These are phyloP conservation scores for Gavia stellata DNA, from an alignment of 2,113 vertebrate genomes.

Conservation along the genomic window DNA sequence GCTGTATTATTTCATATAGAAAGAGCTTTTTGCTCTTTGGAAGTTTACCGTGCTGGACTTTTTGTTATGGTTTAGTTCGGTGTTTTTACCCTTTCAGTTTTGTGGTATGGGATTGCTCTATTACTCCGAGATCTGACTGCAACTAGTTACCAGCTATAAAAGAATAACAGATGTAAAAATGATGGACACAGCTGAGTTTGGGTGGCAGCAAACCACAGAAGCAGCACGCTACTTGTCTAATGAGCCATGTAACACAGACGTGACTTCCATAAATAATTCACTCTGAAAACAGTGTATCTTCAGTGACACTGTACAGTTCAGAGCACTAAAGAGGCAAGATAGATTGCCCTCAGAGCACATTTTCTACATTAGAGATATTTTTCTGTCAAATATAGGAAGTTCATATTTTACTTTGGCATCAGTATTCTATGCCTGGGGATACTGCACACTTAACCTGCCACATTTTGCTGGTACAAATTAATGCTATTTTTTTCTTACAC, in stretches of 20 bases:
- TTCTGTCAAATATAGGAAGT: background rate
- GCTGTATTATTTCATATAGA: background rate
- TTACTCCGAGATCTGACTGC: background rate
- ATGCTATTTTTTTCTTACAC: background rate
- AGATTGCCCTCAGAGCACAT: background rate
- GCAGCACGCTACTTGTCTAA: background rate
- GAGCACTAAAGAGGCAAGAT: background rate
- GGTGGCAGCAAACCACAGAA: background rate
- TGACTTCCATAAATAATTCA: conserved; percentile 23
- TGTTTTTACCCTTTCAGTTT: background rate
- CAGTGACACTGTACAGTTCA: background rate
- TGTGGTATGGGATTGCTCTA: background rate
- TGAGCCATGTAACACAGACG: background rate
- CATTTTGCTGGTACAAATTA: background rate
- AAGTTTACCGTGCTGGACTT: background rate
- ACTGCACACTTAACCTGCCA: background rate
- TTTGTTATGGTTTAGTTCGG: background rate
- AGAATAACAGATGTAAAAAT: background rate
- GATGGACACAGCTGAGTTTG: background rate
- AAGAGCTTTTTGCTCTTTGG: background rate
- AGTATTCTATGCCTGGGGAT: background rate
- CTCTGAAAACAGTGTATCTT: background rate
- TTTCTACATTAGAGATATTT: background rate
- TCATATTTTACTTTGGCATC: background rate
- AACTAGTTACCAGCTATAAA: background rate